Conservation (phyloP, 2,113 vertebrate genomes). For the Neotragus pygmaeus region DNA sequence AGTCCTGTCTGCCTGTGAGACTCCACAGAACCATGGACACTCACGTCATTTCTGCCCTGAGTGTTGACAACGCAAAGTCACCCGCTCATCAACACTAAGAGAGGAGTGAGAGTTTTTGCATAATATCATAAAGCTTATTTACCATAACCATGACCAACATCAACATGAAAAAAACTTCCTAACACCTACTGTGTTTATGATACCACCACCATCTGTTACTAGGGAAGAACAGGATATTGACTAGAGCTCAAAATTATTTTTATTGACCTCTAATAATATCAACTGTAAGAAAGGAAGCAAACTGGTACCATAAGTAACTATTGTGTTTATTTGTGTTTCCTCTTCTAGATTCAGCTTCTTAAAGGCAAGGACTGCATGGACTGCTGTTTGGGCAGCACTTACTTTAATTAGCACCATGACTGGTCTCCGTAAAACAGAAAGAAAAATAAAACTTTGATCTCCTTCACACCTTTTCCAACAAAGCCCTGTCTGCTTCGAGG, state of each 20-base stretch:
- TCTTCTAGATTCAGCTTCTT: not conserved
- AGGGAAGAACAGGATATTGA: not conserved
- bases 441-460: not conserved
- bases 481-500: not conserved
- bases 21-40: not conserved
- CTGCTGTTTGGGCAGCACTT: not conserved
- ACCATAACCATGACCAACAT: not conserved
- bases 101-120: not conserved
- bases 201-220: not conserved
- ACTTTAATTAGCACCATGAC: not conserved
- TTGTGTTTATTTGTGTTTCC: not conserved
- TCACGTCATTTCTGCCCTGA: not conserved
- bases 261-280: not conserved
- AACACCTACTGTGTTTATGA: not conserved
- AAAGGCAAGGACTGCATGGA: not conserved
- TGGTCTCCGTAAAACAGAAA: not conserved
- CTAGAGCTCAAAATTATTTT: not conserved
- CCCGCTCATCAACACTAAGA: not conserved
- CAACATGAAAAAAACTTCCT: not conserved
- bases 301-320: not conserved
- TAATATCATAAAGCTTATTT: not conserved
- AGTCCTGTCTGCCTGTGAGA: not conserved
- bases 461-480: not conserved
- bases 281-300: not conserved
- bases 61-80: not conserved